Percentiles rank a stretch among this genome's conserved stretches.
These are phyloP conservation scores for Phyllostomus discolor DNA, from an alignment of 2,113 vertebrate genomes.

Conservation along the genomic window DNA sequence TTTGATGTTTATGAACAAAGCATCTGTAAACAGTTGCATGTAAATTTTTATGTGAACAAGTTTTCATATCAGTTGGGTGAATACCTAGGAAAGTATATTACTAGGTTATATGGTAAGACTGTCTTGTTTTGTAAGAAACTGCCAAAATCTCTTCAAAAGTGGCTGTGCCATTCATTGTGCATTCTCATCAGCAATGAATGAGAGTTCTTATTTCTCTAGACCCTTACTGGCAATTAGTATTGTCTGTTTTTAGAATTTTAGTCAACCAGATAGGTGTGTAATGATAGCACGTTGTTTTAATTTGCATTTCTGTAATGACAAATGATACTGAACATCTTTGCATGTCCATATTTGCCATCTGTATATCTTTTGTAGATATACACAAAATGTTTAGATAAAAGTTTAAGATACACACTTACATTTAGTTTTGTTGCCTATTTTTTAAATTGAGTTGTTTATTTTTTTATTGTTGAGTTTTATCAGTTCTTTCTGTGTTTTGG, in stretches of 20 bases:
- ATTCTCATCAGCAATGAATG: neutral
- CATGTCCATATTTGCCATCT: neutral
- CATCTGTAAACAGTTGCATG: neutral
- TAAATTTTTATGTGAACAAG: neutral
- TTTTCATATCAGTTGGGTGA: neutral
- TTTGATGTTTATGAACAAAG: slow-evolving; percentile 19
- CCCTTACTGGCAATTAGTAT: neutral
- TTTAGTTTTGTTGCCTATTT: neutral
- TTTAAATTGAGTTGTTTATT: neutral
- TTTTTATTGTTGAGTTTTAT: neutral
- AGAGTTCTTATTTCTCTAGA: neutral
- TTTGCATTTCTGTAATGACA: slow-evolving; percentile 16
- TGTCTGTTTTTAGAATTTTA: neutral
- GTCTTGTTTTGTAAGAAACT: slow-evolving; percentile 7
- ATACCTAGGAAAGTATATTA: neutral
- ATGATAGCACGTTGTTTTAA: neutral
- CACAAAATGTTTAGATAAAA: no score
- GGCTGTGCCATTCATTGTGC: neutral
- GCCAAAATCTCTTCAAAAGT: neutral
- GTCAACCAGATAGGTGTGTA: neutral
- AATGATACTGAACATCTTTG: neutral
- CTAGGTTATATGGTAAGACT: neutral
- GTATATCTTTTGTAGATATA: neutral
- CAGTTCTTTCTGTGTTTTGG: neutral
- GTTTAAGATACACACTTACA: neutral